phyloP scores from a whole-genome alignment of 35 echinoderm and acorn worm species.

The Amphiura filiformis region DNA sequence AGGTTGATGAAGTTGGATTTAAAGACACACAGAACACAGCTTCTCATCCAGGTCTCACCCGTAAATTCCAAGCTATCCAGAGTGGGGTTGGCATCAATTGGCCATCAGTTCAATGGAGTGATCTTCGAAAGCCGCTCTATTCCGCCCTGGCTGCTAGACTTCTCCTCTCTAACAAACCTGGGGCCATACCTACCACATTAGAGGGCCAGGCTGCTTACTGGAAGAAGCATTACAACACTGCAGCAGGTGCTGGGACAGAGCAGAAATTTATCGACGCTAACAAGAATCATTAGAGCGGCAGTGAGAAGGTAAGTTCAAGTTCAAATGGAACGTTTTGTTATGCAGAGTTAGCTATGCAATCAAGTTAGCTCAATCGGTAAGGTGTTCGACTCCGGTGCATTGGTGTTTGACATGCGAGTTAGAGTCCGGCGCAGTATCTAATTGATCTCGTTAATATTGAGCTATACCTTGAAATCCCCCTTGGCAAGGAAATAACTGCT shows the following conservation, averaged over 20 bases:
- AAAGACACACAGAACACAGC: neutral
- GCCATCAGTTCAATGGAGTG: neutral
- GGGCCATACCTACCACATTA: neutral
- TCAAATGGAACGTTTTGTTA: too few species aligned
- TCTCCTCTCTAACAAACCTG: neutral
- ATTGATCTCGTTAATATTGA: too few species aligned
- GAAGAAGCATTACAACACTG: too few species aligned
- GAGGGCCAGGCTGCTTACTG: neutral
- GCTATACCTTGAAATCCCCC: too few species aligned
- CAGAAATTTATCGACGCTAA: neutral
- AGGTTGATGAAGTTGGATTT: neutral
- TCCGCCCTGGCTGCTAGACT: constrained; percentile 20
- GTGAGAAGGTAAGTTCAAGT: too few species aligned
- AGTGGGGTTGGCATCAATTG: neutral
- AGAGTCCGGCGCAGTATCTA: too few species aligned
- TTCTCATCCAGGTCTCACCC: neutral
- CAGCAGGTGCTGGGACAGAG: neutral
- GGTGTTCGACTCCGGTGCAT: too few species aligned
- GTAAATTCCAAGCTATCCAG: neutral
- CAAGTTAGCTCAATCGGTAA: too few species aligned
- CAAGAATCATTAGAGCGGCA: too few species aligned
- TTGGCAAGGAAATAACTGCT: too few species aligned
- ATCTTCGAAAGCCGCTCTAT: neutral
- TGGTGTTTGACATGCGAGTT: too few species aligned
- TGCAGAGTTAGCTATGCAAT: too few species aligned